Percentiles rank a stretch among this genome's conserved stretches.
Evolutionary conservation across 2,888 invertebrate genomes (phyloP).

Genomic region (Perithous albicinctus): DNA sequence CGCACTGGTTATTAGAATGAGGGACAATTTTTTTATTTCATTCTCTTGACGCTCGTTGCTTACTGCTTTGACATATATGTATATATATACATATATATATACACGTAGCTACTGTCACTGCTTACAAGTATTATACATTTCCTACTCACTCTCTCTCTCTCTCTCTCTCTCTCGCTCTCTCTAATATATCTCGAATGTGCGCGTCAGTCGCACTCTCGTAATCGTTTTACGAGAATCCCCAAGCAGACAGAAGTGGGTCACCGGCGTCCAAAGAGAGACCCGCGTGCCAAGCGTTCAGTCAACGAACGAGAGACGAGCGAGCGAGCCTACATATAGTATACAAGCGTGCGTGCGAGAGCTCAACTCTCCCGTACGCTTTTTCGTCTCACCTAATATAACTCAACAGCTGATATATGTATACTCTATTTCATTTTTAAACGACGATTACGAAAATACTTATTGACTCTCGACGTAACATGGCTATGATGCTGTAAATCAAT

Average conservation of each 20-base stretch:
- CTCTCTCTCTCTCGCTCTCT: background rate
- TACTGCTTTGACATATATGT: too few species aligned
- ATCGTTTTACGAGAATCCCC: constrained; percentile 73
- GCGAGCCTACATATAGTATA: background rate
- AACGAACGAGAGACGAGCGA: constrained; percentile 43
- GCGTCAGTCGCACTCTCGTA: constrained; percentile 67
- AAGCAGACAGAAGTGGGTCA: constrained; percentile 74
- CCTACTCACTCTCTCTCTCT: background rate
- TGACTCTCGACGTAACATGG: background rate
- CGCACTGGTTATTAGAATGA: constrained; percentile 40
- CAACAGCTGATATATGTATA: constrained; percentile 15
- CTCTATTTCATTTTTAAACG: background rate
- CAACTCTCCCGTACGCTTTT: background rate
- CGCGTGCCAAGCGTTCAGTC: constrained; percentile 55
- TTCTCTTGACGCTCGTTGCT: background rate
- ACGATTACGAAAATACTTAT: background rate
- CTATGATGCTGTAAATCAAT: background rate
- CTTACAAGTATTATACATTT: too few species aligned
- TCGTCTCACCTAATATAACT: constrained; percentile 2
- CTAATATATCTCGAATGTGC: constrained; percentile 13
- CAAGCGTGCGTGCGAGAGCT: constrained; percentile 1
- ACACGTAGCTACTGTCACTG: too few species aligned
- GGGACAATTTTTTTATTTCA: constrained; percentile 33
- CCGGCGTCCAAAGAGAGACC: constrained; percentile 50
- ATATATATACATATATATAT: too few species aligned